Base-by-base conservation (phyloP, 2,797 vertebrate genomes). In the Triplophysa yarkandensis region DNA sequence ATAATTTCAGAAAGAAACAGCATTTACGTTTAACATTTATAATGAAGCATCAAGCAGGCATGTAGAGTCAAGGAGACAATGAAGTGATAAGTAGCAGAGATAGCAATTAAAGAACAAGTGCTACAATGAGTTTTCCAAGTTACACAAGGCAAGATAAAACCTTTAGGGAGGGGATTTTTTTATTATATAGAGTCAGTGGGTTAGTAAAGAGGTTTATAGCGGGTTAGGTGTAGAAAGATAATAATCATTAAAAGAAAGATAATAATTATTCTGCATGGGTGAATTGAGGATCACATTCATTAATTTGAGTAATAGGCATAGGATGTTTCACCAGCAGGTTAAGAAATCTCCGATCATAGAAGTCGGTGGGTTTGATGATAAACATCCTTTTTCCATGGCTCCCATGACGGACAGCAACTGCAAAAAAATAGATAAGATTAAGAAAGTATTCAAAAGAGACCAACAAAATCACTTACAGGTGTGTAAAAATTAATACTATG, bases 381-480 rank as follows among this genome's bases (percentile, higher is more conserved):
- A 99, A 99, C 88, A 96, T 78, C 78, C 85, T 90, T 86, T 96
- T 98, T 36, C 91, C 95, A 81, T 95, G 92, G 76, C 94, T 87
- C 63, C 87, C 91, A 82, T 92, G 92, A 28, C 97, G 94, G 1
- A 98, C 91, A 2, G 91, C 89, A 85, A 89, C 98, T 99, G 83
- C 1, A 90, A 91, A 69, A 70, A 5, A 50, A 82, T 36, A 46
- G 43, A 0, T 21, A 0, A 13, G 2, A 44, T 3, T 25, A 44
- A 4, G 19, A 61, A 41, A 65, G 30, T 9, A 14, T 34, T 10
- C n/a, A 27, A 55, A 28, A 19, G 0, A 34, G 2, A 23, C 3
- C 9, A 10, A 0, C 6, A 19, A 28, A 9, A 55, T 19, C 5
- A 57, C 9, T 57, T 7, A n/a, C n/a, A n/a, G n/a, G n/a, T n/a